phyloP scores from a whole-genome alignment of 2,888 invertebrate species.

The Ctenicera cuprea region DNA sequence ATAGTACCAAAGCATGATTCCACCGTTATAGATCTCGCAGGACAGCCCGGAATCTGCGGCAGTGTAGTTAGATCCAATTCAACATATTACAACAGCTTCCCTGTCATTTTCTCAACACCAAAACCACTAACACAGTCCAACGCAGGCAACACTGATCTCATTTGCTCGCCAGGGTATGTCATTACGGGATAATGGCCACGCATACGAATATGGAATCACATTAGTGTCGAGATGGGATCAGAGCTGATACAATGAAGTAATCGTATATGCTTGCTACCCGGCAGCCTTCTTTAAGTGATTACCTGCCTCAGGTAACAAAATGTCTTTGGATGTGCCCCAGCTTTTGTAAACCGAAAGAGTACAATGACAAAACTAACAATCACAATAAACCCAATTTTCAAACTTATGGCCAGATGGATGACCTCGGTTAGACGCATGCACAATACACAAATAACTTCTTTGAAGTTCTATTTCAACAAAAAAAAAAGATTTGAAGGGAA shows the following conservation, averaged over 20 bases:
- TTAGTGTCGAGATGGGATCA: slow-evolving; percentile 52
- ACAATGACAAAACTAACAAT: slow-evolving; percentile 54
- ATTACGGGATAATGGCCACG: slow-evolving; percentile 56
- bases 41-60: slow-evolving; percentile 55
- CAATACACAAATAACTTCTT: slow-evolving; percentile 56
- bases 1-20: slow-evolving; percentile 59
- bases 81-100: slow-evolving; percentile 59
- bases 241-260: slow-evolving; percentile 50
- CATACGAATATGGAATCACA: slow-evolving; percentile 56
- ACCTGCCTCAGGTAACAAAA: slow-evolving; percentile 47
- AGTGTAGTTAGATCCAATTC: slow-evolving; percentile 62
- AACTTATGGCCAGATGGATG: slow-evolving; percentile 62
- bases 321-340: slow-evolving; percentile 26
- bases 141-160: slow-evolving; percentile 51
- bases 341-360: slow-evolving; percentile 39
- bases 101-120: slow-evolving; percentile 59
- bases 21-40: slow-evolving; percentile 60
- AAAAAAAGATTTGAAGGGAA: slow-evolving; percentile 42
- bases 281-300: slow-evolving; percentile 46
- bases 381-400: slow-evolving; percentile 57
- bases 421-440: slow-evolving; percentile 56
- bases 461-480: slow-evolving; percentile 40
- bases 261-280: slow-evolving; percentile 49
- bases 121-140: slow-evolving; percentile 58
- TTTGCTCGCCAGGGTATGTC: slow-evolving; percentile 54